These are phyloP conservation scores for Lathronympha strigana DNA, from an alignment of 2,888 invertebrate species.

Conservation along the genomic window DNA sequence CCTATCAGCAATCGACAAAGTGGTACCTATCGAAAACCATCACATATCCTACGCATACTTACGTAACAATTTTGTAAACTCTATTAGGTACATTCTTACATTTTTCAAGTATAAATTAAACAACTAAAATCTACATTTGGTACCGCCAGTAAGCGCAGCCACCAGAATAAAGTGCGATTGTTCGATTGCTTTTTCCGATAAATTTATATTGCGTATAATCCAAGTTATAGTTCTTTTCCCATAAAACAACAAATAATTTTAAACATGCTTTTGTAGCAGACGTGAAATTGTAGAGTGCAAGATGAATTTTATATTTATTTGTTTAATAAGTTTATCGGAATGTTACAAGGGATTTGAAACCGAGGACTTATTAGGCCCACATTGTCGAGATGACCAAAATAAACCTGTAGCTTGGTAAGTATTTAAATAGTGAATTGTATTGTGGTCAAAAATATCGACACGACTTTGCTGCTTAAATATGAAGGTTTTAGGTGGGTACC, in stretches of 20 bases:
- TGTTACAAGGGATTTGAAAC: slow-evolving; percentile 41
- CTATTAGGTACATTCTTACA: too few relatives aligned
- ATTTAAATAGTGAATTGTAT: background rate
- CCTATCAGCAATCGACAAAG: too few relatives aligned
- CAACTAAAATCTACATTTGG: too few relatives aligned
- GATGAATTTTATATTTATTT: slow-evolving; percentile 26
- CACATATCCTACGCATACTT: too few relatives aligned
- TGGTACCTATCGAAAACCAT: too few relatives aligned
- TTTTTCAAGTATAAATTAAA: too few relatives aligned
- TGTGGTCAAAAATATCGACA: too few relatives aligned
- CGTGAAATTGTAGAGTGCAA: background rate
- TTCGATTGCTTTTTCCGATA: slow-evolving; percentile 15
- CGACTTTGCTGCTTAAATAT: too few relatives aligned
- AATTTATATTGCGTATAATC: background rate
- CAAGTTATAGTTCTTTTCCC: background rate
- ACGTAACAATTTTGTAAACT: too few relatives aligned
- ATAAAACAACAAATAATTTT: slow-evolving; percentile 7
- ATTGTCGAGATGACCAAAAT: slow-evolving; percentile 62
- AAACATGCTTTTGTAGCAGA: background rate
- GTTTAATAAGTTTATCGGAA: slow-evolving; percentile 40
- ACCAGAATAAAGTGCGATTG: background rate
- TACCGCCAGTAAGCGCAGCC: too few relatives aligned
- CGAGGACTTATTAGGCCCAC: slow-evolving; percentile 54
- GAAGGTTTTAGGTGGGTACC: too few relatives aligned
- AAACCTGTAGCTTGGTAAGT: slow-evolving; percentile 66